Evolutionary conservation across 1,140 invertebrate species (phyloP).

Genomic region (Potamilus streckersoni): DNA sequence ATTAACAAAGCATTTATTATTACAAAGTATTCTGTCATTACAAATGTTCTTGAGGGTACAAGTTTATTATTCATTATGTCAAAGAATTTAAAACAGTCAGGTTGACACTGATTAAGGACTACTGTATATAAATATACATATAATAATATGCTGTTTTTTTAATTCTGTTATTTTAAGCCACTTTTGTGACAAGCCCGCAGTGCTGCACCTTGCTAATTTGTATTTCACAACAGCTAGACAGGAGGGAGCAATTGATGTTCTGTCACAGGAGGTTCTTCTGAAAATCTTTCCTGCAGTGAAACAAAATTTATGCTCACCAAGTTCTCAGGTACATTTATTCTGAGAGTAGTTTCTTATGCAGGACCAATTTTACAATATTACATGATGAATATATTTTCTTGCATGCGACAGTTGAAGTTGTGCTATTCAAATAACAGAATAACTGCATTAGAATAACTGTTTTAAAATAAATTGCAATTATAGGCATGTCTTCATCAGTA

Average conservation of each 20-base stretch:
- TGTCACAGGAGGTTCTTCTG: constrained; percentile 59
- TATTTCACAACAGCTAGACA: constrained; percentile 51
- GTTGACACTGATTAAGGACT: constrained; percentile 53
- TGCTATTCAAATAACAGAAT: no score
- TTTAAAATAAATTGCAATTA: no score
- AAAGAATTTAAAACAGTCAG: background rate
- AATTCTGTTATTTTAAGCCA: constrained; percentile 50
- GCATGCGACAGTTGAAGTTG: no score
- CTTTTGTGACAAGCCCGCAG: constrained; percentile 42
- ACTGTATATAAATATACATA: no score
- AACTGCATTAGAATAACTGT: no score
- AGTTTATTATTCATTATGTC: background rate
- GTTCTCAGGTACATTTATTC: background rate
- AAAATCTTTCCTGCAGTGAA: constrained; percentile 71
- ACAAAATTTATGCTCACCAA: constrained; percentile 72
- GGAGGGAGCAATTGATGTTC: constrained; percentile 29
- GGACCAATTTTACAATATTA: no score
- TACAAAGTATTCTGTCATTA: background rate
- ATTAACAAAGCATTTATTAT: no score
- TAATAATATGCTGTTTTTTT: no score
- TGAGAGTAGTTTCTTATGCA: no score
- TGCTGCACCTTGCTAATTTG: constrained; percentile 51
- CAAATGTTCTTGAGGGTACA: background rate
- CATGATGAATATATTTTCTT: no score
- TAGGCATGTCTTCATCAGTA: no score